Evolutionary conservation across 2,888 invertebrate species (phyloP), one percentile per base, ranked within the genome.

Genomic region (Ethmia dodecea): DNA sequence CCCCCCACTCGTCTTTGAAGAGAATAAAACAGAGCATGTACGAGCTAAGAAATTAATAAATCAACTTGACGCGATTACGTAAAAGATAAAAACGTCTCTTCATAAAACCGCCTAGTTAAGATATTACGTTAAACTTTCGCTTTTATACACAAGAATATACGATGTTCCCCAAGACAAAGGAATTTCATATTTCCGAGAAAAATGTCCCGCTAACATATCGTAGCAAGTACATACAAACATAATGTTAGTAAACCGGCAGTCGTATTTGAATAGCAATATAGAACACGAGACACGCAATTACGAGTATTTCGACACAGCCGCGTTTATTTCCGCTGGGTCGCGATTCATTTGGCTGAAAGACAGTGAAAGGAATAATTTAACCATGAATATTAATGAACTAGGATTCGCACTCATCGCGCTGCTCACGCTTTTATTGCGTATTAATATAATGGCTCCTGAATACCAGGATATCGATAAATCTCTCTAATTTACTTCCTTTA

Each of bases 371-470:
- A 72, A 77, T 79, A 76, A 79, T 77, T 77, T 66, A 57, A 54
- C 62, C 63, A 80, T 81, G 76, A 79, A 80, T 80, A 80, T 78
- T 80, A 79, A 80, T 78, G 73, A 72, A 66, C 54, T 52, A 61
- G 66, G 64, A 66, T 65, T 75, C 65, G 61, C 70, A 73, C 69
- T 76, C 70, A 61, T 72, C 66, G 58, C 61, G 47, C 52, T 54
- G 58, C 62, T 64, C 52, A 51, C 56, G 62, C 57, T 72, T 73
- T 69, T 75, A 72, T 68, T 68, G 65, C 57, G 67, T 70, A 70
- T 71, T 72, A 71, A 72, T 73, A 69, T 70, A 74, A 75, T 71
- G 60, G 61, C 62, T 56, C 47, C 58, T 45, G 54, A 56, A 60
- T 58, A 51, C 45, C 42, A 43, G 55, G 54, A 58, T 65, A 65